Percentiles rank a stretch among this genome's conserved stretches.
Evolutionary conservation across 2,113 vertebrate genomes (phyloP).

Genomic region (Anseranas semipalmata): DNA sequence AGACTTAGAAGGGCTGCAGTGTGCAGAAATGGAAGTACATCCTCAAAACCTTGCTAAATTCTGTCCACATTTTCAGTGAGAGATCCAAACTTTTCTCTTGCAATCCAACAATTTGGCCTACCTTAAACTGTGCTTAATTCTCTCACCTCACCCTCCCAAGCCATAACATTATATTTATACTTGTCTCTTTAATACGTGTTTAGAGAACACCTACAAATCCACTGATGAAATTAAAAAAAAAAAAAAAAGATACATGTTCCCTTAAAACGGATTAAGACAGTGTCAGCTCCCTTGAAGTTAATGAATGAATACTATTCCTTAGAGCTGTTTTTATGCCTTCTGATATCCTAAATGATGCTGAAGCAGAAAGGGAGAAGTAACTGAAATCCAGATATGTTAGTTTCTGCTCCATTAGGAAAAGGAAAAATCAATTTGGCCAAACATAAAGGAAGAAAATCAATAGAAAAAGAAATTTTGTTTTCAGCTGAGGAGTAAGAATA

Average conservation of each 20-base stretch:
- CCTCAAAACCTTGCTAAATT: background rate
- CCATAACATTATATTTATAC: constrained; percentile 19
- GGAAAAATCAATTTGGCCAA: constrained; percentile 81
- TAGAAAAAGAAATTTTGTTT: constrained; percentile 81
- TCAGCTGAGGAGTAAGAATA: constrained; percentile 75
- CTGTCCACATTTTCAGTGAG: background rate
- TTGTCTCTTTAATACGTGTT: constrained; percentile 40
- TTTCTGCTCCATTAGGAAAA: constrained; percentile 81
- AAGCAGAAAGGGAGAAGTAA: constrained; percentile 68
- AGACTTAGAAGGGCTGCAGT: fast-evolving
- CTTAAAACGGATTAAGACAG: constrained; percentile 49
- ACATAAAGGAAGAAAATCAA: constrained; percentile 81
- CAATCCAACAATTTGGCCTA: background rate
- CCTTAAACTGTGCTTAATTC: background rate
- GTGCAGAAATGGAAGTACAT: background rate
- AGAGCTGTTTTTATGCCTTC: constrained; percentile 42
- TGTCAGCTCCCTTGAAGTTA: constrained; percentile 49
- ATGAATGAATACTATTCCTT: constrained; percentile 39
- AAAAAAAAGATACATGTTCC: constrained; percentile 14
- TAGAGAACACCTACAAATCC: constrained; percentile 41
- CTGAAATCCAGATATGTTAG: constrained; percentile 75
- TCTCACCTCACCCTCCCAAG: background rate
- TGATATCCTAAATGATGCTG: constrained; percentile 39
- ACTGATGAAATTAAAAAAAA: constrained; percentile 46
- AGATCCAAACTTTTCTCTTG: background rate